Percentiles rank a stretch among this genome's conserved stretches.
phyloP scores from a whole-genome alignment of 2,797 vertebrate species.

The Malacoraja senta region DNA sequence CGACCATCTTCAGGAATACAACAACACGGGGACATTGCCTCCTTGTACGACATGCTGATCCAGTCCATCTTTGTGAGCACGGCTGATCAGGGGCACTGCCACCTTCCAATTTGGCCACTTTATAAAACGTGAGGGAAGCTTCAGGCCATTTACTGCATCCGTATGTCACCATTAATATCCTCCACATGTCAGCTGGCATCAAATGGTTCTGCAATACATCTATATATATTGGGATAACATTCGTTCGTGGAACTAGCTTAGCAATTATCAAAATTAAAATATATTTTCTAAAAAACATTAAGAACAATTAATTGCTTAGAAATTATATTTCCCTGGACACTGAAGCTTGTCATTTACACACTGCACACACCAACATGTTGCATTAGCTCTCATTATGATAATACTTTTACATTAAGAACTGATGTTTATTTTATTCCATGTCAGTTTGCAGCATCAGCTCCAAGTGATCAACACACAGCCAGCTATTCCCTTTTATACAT shows the following conservation, averaged over 20 bases:
- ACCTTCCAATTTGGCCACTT: neutral
- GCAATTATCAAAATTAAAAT: neutral
- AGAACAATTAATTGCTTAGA: neutral
- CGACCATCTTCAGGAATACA: neutral
- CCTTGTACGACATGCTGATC: neutral
- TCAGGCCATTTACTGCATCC: neutral
- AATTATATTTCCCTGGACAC: neutral
- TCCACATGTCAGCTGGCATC: neutral
- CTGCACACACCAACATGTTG: neutral
- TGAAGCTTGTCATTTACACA: neutral
- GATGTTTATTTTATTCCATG: neutral
- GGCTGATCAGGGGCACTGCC: neutral
- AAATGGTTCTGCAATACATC: neutral
- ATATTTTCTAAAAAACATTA: neutral
- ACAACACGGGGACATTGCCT: neutral
- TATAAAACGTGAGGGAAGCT: neutral
- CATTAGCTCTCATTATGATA: neutral
- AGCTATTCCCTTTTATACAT: neutral
- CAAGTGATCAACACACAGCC: neutral
- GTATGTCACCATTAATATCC: constrained; percentile 5
- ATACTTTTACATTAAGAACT: neutral
- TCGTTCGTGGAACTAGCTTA: no score
- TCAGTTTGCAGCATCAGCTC: neutral
- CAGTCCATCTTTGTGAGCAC: neutral
- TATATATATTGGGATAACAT: neutral